These are phyloP conservation scores for Panorpa germanica DNA, from an alignment of 2,888 invertebrate species.

Conservation along the genomic window DNA sequence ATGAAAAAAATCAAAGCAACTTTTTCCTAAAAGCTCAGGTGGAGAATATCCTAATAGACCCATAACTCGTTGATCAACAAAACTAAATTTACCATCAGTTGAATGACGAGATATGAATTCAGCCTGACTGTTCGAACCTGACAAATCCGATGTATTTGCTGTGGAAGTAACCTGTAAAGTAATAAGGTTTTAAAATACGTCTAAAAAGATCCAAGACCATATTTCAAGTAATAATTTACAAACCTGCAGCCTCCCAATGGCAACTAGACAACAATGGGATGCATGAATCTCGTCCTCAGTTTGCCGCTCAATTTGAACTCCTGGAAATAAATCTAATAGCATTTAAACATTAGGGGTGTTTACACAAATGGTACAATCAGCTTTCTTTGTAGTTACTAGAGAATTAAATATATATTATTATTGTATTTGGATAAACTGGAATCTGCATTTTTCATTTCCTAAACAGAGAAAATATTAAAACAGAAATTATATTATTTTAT, in stretches of 20 bases:
- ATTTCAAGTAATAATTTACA: constrained; percentile 3
- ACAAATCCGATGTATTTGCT: constrained; percentile 77
- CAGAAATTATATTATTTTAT: too few species aligned
- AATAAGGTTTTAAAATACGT: constrained; percentile 11
- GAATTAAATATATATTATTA: too few species aligned
- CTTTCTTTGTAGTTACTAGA: too few species aligned
- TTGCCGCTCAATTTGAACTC: constrained; percentile 71
- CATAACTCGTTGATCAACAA: constrained; percentile 93
- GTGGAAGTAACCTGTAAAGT: constrained; percentile 64
- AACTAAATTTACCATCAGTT: constrained; percentile 94
- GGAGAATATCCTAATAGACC: constrained; percentile 84
- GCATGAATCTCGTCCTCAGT: constrained; percentile 54
- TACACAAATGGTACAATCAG: too few species aligned
- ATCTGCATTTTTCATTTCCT: too few species aligned
- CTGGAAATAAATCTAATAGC: constrained; percentile 55
- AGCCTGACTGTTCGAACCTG: constrained; percentile 64
- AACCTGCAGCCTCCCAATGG: constrained; percentile 86
- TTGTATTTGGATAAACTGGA: too few species aligned
- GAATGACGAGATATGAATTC: constrained; percentile 97
- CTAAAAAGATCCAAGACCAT: neutral
- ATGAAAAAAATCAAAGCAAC: constrained; percentile 95
- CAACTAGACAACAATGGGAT: constrained; percentile 91
- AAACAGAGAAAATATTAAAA: too few species aligned
- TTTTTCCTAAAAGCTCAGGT: constrained; percentile 85
- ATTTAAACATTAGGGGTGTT: constrained; percentile 17